Evolutionary conservation across 2,113 vertebrate species (phyloP).

Genomic region (Malurus melanocephalus): DNA sequence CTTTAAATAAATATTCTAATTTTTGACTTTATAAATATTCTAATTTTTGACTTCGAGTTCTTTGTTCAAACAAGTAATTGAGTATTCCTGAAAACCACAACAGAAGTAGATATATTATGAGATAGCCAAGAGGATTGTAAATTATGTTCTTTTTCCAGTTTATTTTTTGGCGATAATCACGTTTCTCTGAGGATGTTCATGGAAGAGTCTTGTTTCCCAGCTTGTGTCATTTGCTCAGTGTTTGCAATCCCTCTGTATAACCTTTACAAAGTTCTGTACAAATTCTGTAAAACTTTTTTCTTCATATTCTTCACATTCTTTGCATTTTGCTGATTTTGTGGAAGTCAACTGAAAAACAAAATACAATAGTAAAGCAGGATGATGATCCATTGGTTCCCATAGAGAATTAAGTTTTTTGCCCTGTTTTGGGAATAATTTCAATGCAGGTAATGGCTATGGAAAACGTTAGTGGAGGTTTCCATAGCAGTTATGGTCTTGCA

Average conservation of each 20-base stretch:
- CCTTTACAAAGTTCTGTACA: slow-evolving; percentile 57
- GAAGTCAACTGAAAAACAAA: slow-evolving; percentile 58
- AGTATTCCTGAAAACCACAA: background rate
- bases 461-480: background rate
- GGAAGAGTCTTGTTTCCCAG: background rate
- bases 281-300: slow-evolving; percentile 72
- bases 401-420: background rate
- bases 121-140: background rate
- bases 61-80: background rate
- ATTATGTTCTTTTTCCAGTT: background rate
- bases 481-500: background rate
- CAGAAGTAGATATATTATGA: background rate
- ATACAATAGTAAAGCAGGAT: background rate
- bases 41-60: background rate
- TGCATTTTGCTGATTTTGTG: slow-evolving; percentile 59
- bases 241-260: slow-evolving; percentile 51
- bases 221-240: background rate
- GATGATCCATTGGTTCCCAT: background rate
- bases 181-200: background rate
- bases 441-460: background rate
- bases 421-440: background rate
- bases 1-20: background rate
- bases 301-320: slow-evolving; percentile 76
- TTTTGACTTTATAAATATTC: background rate
- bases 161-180: background rate